These are phyloP conservation scores for Leptinotarsa defecta DNA, from an alignment of 1,140 invertebrate species.

Conservation along the genomic window DNA sequence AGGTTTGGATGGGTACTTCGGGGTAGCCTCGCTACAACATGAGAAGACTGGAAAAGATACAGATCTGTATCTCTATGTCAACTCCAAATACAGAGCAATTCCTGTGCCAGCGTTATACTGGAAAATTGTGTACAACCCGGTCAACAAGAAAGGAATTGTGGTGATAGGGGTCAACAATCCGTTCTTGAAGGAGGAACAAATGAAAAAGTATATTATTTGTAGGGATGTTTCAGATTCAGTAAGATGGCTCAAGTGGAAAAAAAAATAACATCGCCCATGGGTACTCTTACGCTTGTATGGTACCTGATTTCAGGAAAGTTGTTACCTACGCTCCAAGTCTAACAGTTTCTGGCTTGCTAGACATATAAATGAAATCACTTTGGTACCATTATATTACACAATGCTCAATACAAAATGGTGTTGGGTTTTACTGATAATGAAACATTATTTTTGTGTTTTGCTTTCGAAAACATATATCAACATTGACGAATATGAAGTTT, in stretches of 20 bases:
- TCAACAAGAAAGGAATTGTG: conserved; percentile 60
- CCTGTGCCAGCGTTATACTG: conserved; percentile 65
- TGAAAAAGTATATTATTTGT: conserved; percentile 61
- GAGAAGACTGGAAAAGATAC: conserved; percentile 48
- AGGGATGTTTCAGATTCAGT: conserved; percentile 61
- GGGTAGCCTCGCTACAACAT: conserved; percentile 59
- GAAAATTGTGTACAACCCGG: conserved; percentile 66
- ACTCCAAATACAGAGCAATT: conserved; percentile 56
- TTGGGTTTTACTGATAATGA: too few relatives aligned
- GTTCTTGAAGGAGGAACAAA: conserved; percentile 54
- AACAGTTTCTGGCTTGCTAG: neutral
- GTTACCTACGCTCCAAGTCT: conserved; percentile 59
- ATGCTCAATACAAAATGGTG: too few relatives aligned
- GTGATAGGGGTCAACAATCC: conserved; percentile 71
- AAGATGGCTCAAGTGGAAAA: conserved; percentile 59
- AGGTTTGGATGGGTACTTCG: conserved; percentile 65
- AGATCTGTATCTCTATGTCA: conserved; percentile 58
- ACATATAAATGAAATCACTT: too few relatives aligned
- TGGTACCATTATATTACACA: too few relatives aligned
- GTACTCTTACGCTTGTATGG: conserved; percentile 68
- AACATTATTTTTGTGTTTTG: too few relatives aligned
- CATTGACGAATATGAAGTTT: too few relatives aligned
- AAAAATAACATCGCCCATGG: conserved; percentile 55
- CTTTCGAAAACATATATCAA: too few relatives aligned
- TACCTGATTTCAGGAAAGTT: conserved; percentile 63